Evolutionary conservation across 2,888 invertebrate genomes (phyloP).

Genomic region (Hartigia nigra): DNA sequence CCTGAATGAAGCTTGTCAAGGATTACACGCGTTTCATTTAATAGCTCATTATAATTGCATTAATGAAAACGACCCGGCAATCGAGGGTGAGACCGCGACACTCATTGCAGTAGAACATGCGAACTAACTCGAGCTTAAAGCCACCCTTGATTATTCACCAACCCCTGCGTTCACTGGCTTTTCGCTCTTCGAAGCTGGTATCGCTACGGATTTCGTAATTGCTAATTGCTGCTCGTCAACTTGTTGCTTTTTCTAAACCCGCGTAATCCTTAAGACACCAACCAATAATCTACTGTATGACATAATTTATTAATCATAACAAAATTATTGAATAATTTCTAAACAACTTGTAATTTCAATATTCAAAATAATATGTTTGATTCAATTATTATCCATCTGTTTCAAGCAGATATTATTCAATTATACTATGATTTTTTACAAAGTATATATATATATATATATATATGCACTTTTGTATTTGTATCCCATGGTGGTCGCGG

Average conservation of each 20-base stretch:
- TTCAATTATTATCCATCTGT: not conserved
- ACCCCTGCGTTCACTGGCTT: not conserved
- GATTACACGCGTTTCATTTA: constrained; percentile 55
- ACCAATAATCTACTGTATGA: not conserved
- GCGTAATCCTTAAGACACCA: not conserved
- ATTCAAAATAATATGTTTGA: not conserved
- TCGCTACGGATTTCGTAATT: not conserved
- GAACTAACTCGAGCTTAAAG: constrained; percentile 25
- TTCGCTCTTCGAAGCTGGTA: not conserved
- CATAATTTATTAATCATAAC: not conserved
- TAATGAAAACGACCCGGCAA: constrained; percentile 51
- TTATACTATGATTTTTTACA: not conserved
- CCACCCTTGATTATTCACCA: constrained; percentile 5
- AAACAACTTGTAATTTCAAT: not conserved
- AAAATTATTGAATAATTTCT: not conserved
- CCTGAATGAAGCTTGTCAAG: constrained; percentile 47
- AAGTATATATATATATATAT: not conserved
- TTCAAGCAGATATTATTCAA: not conserved
- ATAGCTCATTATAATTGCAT: constrained; percentile 63
- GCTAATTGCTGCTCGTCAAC: not conserved
- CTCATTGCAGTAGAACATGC: constrained; percentile 56
- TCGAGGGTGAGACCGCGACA: constrained; percentile 36
- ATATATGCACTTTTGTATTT: not conserved
- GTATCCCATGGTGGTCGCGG: not conserved
- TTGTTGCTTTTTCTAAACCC: not conserved